Evolutionary conservation across 2,797 vertebrate species (phyloP), one percentile per base, ranked within the genome.

Genomic region (Eleutherodactylus coqui): DNA sequence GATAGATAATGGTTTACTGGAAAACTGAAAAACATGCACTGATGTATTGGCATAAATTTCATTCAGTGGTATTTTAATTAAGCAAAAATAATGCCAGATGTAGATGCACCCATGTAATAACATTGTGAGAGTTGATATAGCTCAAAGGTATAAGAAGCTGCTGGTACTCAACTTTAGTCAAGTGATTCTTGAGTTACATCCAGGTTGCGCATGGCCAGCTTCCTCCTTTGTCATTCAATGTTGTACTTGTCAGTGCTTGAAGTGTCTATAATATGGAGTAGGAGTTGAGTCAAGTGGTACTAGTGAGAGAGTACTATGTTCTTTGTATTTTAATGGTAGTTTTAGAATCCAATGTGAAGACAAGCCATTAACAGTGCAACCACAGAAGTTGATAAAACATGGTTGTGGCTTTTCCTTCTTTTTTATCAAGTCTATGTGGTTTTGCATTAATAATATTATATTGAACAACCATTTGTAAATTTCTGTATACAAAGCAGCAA

Each of bases 81-180:
- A 72, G 69, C 14, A 49, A 5, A 32, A 32, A 19, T 19, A 32
- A 43, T 45, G 72, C 0, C 29, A 34, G 45, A 3, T 32, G 17
- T n/a, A n/a, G 16, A 67, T n/a, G 13, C 8, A 9, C 9, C 43
- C 43, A 8, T 34, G 45, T 53, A 51, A 76, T 47, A 29, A 81
- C 24, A 49, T 47, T 49, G 60, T 70, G 6, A 69, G 19, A 10
- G 49, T 82, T 82, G 6, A 55, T 27, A 51, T 82, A 72, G 80
- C 89, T 93, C 67, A 91, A 90, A 92, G 91, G 92, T 93, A 89
- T 85, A 72, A 73, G 49, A 58, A 73, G 51, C 49, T 82, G 80
- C 80, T 82, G 67, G 80, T 82, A 82, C 80, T 82, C 34, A 82
- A 92, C 90, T 79, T 83, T 93, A 85, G 72, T n/a, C 79, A 38